Base-by-base conservation (phyloP, 2,888 invertebrate genomes). In the Xylota segnis region DNA sequence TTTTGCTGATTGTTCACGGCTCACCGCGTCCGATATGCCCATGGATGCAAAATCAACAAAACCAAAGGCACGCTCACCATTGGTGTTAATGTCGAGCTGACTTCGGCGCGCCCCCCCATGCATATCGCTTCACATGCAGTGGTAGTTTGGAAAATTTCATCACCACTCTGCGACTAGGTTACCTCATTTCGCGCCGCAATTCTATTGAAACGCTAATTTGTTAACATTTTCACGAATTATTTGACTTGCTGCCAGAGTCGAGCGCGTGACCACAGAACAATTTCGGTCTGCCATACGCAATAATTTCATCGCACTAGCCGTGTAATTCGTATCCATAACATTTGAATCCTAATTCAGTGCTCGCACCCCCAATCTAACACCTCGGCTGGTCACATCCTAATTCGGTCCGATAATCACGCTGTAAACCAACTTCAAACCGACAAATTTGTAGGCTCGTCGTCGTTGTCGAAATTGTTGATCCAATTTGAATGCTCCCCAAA, bases 391-490 rank as follows among this genome's bases (percentile, higher is more conserved):
- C 81, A 76, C 66, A 81, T 81, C 71, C 81, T 86, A 86, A 86
- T 81, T 86, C 76, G 82, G 76, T 50, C 61, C 61, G 82, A 82
- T 86, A 86, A 86, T 86, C 81, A 86, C 86, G 82, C 75, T 86
- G 86, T 81, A 81, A 81, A 86, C 82, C 82, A 86, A 86, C 86
- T 76, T 82, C 56, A 81, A 82, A 68, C 82, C 82, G 71, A 72
- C 81, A 81, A 86, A 82, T 76, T 70, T 68, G 71, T 71, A 76
- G 58, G 65, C 43, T 68, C 71, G 43, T 54, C 59, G 63, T 77
- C 52, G 70, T 52, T 76, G 66, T 66, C 59, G 66, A 72, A 76
- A 82, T 86, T 72, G 84, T 84, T 84, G 84, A 84, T 84, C 79
- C 86, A 86, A 86, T 86, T 81, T 82, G 66, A 82, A 82, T 82